Evolutionary conservation across 1,140 invertebrate species (phyloP), one percentile per base, ranked within the genome.

Genomic region (Odontomachus brunneus): DNA sequence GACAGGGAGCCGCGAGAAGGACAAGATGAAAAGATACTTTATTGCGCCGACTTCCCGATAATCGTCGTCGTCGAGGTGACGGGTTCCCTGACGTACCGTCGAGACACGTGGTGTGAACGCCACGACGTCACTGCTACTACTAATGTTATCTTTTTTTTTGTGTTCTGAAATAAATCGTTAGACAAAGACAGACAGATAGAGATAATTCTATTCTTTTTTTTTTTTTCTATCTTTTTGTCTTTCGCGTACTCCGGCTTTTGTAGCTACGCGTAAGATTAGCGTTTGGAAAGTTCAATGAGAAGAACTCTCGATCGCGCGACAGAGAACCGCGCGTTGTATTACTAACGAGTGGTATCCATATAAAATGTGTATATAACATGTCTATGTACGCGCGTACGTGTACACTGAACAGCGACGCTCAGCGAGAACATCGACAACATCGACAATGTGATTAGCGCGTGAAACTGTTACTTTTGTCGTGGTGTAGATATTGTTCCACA

Each of bases 251-350:
- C 9, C 38, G 38, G 17, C 44, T 55, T n/a, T n/a, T 11, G 44
- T 67, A 48, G 44, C 82, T n/a, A 76, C 69, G 82, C 78, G 74
- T 59, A 87, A 48, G 83, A 80, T 85, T 83, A 83, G 72, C 83
- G 88, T 87, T 73, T 85, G 88, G 74, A 88, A 90, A 89, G 86
- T 78, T 82, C 59, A 49, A 48, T n/a, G n/a, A 22, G 67, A 26
- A 74, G 48, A 53, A 66, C 62, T 76, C 48, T 75, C 72, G 51
- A 60, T 73, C 55, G 62, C 55, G 55, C 49, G 26, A 17, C 38
- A 5, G 26, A 65, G 7, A 57, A 63, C 57, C 29, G n/a, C 66
- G 29, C 59, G 26, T n/a, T n/a, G n/a, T n/a, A n/a, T n/a, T 72
- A 72, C 48, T 29, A 63, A 15, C 55, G 24, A 80, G n/a, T 80